Evolutionary conservation across 2,888 invertebrate species (phyloP).

Genomic region (Dorcus hopei): DNA sequence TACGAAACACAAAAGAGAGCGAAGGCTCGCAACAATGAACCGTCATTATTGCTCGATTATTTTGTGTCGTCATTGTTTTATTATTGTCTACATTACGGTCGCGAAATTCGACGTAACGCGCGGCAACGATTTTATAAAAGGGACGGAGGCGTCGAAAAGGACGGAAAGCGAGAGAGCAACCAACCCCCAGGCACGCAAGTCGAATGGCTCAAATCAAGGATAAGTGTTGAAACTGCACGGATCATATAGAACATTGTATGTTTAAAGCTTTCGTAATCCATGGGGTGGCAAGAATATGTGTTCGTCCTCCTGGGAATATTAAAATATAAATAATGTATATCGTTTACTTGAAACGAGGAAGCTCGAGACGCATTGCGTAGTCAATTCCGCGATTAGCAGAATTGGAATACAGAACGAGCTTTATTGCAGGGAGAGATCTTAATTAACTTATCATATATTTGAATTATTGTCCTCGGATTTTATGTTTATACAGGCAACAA

Average conservation of each 20-base stretch:
- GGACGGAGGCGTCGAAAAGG: not conserved
- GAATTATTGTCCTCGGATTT: too few species aligned
- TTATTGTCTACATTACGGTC: not conserved
- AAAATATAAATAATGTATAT: not conserved
- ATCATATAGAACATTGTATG: conserved; percentile 4
- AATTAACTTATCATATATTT: too few species aligned
- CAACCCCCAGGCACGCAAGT: not conserved
- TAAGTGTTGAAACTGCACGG: conserved; percentile 3
- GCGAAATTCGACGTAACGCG: not conserved
- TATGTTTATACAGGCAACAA: too few species aligned
- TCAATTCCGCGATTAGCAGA: not conserved
- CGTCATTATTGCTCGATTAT: conserved; percentile 7
- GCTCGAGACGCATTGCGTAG: not conserved
- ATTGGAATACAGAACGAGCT: not conserved
- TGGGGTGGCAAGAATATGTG: not conserved
- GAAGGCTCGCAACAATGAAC: conserved; percentile 2
- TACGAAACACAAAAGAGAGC: too few species aligned
- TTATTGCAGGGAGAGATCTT: too few species aligned
- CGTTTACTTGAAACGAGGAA: not conserved
- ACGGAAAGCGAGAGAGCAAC: not conserved
- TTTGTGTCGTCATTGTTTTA: not conserved
- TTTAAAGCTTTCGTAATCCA: not conserved
- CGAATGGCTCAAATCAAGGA: conserved; percentile 7
- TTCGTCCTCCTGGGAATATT: not conserved
- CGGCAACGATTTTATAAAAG: conserved; percentile 14